Percentiles rank a stretch among this genome's conserved stretches.
phyloP scores from a whole-genome alignment of 2,113 vertebrate genomes.

The Syrrhaptes paradoxus region DNA sequence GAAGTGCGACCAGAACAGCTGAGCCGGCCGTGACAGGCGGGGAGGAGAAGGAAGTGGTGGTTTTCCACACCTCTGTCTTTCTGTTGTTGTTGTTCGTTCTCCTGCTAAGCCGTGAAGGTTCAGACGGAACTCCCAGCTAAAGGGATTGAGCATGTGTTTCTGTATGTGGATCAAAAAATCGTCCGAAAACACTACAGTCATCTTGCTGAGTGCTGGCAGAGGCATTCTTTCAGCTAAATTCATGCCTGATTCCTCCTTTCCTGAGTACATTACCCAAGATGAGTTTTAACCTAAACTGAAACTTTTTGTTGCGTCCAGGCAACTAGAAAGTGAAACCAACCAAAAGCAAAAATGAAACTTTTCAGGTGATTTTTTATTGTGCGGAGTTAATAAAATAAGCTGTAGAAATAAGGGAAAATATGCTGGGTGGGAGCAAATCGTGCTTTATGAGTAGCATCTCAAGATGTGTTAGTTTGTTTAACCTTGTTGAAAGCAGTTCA shows the following conservation, averaged over 20 bases:
- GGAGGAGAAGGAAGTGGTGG: slow-evolving; percentile 13
- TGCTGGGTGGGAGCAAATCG: neutral
- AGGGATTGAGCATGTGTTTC: neutral
- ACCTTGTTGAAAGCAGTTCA: neutral
- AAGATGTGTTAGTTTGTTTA: neutral
- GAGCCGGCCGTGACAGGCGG: slow-evolving; percentile 11
- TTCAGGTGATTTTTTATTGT: neutral
- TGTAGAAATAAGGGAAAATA: neutral
- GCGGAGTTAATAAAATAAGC: neutral
- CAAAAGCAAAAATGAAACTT: slow-evolving; percentile 47
- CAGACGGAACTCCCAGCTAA: neutral
- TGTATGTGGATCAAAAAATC: neutral
- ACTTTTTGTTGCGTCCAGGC: slow-evolving; percentile 11
- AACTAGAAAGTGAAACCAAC: slow-evolving; percentile 45
- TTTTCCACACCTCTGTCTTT: neutral
- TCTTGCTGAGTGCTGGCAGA: neutral
- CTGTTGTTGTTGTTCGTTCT: neutral
- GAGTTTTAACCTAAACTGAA: neutral
- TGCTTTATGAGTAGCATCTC: neutral
- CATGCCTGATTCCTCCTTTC: neutral
- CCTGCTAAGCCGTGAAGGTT: neutral
- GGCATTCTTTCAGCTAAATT: neutral
- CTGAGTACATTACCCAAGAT: neutral
- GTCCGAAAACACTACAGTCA: neutral
- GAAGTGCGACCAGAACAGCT: neutral